Evolutionary conservation across 2,888 invertebrate species (phyloP), one percentile per base, ranked within the genome.

Genomic region (Azorinus chamasolen): DNA sequence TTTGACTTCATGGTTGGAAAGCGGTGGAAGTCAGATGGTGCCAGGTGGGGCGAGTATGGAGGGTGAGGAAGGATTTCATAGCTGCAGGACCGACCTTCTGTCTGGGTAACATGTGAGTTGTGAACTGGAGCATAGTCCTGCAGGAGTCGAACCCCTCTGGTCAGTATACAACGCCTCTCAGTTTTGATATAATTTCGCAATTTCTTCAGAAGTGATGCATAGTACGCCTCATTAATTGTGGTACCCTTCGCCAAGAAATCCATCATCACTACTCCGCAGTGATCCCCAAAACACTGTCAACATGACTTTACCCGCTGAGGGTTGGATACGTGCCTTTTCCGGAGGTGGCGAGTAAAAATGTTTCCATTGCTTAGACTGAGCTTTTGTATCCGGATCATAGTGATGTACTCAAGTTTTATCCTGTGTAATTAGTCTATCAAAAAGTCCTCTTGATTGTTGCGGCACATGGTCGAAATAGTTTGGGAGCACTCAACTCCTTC

Each of bases 171-270:
- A 54, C 54, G 27, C 25, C n/a, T 45, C n/a, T 14, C 45, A 10
- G 32, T 32, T 32, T 45, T 45, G 45, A 45, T 45, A 5, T 5
- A n/a, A 8, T 45, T 45, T 20, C 14, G 4, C 6, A 4, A 45
- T 8, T 45, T 45, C 14, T 45, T n/a, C 54, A 54, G 27, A 54
- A 25, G 4, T 32, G 32, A 32, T 6, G 32, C 32, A 6, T 32
- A 32, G 32, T 32, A 32, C 32, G 18, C 25, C 27, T 4, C 54
- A n/a, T 14, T 54, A 54, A 25, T 27, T 54, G 27, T 54, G 32
- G 54, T 25, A 54, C 27, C 54, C 24, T 54, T 54, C 8, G 54
- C 54, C 24, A 54, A 54, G 54, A 25, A 54, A 54, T 54, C 27
- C 54, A 25, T 27, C 32, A 32, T 32, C n/a, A n/a, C n/a, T 32